phyloP scores from a whole-genome alignment of 2,888 invertebrate genomes.

The Microdon myrmicae region DNA sequence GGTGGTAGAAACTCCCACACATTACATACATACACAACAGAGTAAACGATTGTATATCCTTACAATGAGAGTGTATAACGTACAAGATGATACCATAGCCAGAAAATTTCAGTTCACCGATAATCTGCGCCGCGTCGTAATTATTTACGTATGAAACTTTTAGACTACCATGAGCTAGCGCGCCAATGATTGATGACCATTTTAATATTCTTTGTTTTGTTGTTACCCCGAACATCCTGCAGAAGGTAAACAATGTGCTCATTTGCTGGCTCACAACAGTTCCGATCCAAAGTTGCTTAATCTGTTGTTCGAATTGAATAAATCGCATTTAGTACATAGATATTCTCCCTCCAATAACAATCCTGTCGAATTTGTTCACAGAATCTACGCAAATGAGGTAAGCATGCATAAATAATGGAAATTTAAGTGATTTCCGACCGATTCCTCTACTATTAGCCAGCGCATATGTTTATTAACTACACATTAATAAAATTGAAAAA shows the following conservation, averaged over 20 bases:
- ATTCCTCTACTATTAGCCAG: constrained; percentile 17
- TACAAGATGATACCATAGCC: too few relatives aligned
- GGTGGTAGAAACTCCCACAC: constrained; percentile 1
- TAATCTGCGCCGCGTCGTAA: constrained; percentile 43
- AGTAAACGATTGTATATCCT: constrained; percentile 33
- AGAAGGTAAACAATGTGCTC: too few relatives aligned
- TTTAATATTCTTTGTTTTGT: constrained; percentile 40
- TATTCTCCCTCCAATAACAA: constrained; percentile 1
- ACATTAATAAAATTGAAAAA: too few relatives aligned
- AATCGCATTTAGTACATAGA: constrained; percentile 27
- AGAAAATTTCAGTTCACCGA: too few relatives aligned
- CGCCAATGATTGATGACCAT: constrained; percentile 50
- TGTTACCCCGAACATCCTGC: too few relatives aligned
- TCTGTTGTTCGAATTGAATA: constrained; percentile 47
- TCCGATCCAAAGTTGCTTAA: constrained; percentile 33
- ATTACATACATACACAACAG: constrained; percentile 18
- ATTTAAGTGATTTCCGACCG: constrained; percentile 50
- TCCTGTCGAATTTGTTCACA: constrained; percentile 3
- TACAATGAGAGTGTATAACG: too few relatives aligned
- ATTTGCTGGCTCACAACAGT: too few relatives aligned
- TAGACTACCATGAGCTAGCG: constrained; percentile 41
- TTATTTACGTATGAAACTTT: constrained; percentile 48
- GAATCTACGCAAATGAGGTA: constrained; percentile 36
- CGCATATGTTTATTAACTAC: constrained; percentile 36
- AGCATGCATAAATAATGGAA: constrained; percentile 45